phyloP scores from a whole-genome alignment of 2,888 invertebrate genomes.

The Caenorhabditis sp. region DNA sequence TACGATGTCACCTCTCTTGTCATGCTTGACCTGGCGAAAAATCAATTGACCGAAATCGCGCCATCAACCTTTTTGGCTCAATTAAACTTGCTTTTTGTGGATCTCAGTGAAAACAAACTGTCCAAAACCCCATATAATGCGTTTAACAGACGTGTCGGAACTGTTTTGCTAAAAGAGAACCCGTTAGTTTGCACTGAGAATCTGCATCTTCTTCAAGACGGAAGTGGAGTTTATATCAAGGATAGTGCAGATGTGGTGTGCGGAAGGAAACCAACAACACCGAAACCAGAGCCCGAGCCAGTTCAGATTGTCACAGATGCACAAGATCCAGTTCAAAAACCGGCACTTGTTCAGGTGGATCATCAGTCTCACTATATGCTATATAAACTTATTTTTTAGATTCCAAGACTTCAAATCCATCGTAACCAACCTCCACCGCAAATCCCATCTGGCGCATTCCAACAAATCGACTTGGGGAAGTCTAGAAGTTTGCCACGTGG shows the following conservation, averaged over 20 bases:
- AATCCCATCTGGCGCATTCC: conserved; percentile 33
- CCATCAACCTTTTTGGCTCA: conserved; percentile 82
- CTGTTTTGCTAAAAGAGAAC: conserved; percentile 83
- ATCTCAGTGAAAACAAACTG: conserved; percentile 80
- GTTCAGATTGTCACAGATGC: conserved; percentile 19
- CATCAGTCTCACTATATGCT: background rate
- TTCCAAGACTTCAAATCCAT: conserved; percentile 37
- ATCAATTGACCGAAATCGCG: conserved; percentile 76
- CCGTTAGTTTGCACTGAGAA: conserved; percentile 83
- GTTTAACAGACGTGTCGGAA: conserved; percentile 82
- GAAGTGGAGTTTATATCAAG: conserved; percentile 80
- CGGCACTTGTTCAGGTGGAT: conserved; percentile 35
- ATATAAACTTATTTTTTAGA: conserved; percentile 16
- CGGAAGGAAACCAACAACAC: conserved; percentile 66
- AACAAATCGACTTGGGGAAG: conserved; percentile 12
- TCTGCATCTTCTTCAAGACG: conserved; percentile 83
- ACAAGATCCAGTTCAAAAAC: conserved; percentile 18
- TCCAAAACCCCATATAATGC: conserved; percentile 81
- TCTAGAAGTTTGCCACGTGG: conserved; percentile 15
- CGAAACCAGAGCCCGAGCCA: conserved; percentile 30
- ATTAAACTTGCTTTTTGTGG: conserved; percentile 81
- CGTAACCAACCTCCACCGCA: conserved; percentile 16
- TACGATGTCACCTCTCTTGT: conserved; percentile 80
- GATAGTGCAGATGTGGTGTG: conserved; percentile 79
- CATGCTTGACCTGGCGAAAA: conserved; percentile 82